Evolutionary conservation across 2,888 invertebrate species (phyloP).

Genomic region (Eristalinus aeneus): DNA sequence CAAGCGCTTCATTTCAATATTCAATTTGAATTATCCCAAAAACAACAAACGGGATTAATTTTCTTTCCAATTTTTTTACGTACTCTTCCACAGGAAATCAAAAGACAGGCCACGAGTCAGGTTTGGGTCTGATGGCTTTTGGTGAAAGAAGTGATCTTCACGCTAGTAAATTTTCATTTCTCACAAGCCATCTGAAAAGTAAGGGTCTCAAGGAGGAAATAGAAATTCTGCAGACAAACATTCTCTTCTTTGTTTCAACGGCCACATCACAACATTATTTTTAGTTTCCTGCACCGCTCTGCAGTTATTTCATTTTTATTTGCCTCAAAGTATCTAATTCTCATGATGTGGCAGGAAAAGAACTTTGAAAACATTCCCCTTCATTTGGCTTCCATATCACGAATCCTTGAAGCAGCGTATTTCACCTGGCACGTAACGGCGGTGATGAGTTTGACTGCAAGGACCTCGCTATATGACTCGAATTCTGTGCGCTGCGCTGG

Average conservation of each 20-base stretch:
- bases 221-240: no score
- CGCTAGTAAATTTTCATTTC: no score
- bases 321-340: not conserved
- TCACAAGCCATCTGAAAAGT: no score
- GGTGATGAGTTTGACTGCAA: conserved; percentile 65
- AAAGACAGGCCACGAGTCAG: no score
- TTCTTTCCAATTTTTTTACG: no score
- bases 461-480: conserved; percentile 32
- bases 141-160: no score
- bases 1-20: no score
- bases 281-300: not conserved
- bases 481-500: conserved; percentile 10
- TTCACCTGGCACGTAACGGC: conserved; percentile 61
- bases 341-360: not conserved
- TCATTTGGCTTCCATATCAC: conserved; percentile 51
- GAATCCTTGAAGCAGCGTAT: conserved; percentile 46
- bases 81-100: no score
- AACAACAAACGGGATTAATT: no score
- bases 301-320: not conserved
- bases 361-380: conserved; percentile 7
- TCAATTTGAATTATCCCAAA: no score
- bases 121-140: no score
- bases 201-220: no score
- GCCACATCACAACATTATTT: not conserved
- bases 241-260: not conserved